These are phyloP conservation scores for Lithophane socia DNA, from an alignment of 2,888 invertebrate species.

Conservation along the genomic window DNA sequence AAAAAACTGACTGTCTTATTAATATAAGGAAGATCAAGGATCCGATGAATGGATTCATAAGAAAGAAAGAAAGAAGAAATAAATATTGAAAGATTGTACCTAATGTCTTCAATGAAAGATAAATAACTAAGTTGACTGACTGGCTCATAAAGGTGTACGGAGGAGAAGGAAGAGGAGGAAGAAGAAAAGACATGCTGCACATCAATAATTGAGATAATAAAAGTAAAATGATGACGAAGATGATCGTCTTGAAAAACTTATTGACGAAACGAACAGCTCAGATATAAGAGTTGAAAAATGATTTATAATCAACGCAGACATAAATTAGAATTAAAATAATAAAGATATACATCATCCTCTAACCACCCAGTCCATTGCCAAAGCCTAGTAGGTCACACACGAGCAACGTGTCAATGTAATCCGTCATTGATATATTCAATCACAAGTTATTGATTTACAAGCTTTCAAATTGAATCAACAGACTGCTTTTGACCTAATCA, in stretches of 20 bases:
- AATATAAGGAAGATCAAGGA: neutral
- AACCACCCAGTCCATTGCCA: slow-evolving; percentile 9
- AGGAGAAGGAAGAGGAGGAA: neutral
- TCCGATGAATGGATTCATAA: too few relatives aligned
- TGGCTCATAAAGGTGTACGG: too few relatives aligned
- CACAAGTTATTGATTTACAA: slow-evolving; percentile 43
- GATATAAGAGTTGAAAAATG: neutral
- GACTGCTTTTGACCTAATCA: slow-evolving; percentile 45
- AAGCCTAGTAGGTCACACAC: slow-evolving; percentile 43
- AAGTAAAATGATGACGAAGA: neutral
- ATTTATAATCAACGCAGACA: neutral
- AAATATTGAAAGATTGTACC: too few relatives aligned
- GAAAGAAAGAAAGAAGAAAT: too few relatives aligned
- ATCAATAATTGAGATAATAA: neutral
- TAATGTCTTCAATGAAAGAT: neutral
- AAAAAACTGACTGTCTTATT: neutral
- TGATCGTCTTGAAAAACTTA: neutral
- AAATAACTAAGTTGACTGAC: neutral
- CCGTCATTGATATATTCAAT: slow-evolving; percentile 50
- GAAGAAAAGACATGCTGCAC: neutral
- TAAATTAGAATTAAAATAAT: neutral
- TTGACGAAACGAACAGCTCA: neutral
- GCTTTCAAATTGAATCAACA: slow-evolving; percentile 61
- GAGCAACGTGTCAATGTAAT: slow-evolving; percentile 44
- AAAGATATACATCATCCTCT: slow-evolving; percentile 10